Evolutionary conservation across 1,140 invertebrate genomes (phyloP).

Genomic region (Caligus rogercresseyi): DNA sequence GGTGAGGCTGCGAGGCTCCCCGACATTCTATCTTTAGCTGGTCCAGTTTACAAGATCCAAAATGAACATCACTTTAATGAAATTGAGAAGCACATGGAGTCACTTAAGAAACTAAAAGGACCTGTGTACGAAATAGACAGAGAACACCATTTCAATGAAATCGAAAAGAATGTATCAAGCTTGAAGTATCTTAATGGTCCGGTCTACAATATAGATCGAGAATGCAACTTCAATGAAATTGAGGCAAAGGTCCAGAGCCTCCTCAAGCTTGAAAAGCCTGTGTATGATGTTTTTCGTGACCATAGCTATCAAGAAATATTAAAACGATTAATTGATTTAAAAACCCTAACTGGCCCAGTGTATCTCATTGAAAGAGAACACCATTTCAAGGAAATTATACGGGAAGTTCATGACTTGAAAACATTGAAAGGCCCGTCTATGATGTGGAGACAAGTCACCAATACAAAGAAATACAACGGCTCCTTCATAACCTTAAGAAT

Average conservation of each 20-base stretch:
- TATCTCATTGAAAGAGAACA: conserved; percentile 13
- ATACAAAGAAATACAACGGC: neutral
- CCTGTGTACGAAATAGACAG: conserved; percentile 8
- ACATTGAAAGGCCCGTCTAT: conserved; percentile 17
- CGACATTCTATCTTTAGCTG: neutral
- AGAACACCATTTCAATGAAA: conserved; percentile 18
- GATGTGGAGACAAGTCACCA: conserved; percentile 1
- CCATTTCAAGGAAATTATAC: conserved; percentile 13
- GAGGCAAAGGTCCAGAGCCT: neutral
- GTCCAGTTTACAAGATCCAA: conserved; percentile 3
- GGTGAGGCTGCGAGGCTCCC: neutral
- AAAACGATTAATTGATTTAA: neutral
- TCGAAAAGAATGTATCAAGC: neutral
- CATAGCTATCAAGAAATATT: conserved; percentile 11
- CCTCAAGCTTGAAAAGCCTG: neutral
- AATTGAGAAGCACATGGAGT: conserved; percentile 4
- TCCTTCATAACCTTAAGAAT: conserved; percentile 2
- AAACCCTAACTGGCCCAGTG: conserved; percentile 7
- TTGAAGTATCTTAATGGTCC: conserved; percentile 11
- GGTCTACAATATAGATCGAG: conserved; percentile 10
- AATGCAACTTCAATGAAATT: conserved; percentile 5
- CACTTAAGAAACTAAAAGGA: conserved; percentile 5
- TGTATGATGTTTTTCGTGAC: conserved; percentile 3
- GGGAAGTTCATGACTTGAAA: conserved; percentile 6
- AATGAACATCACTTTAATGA: conserved; percentile 13